Conservation (phyloP, 2,888 invertebrate species). For the Drosophila rubida region DNA sequence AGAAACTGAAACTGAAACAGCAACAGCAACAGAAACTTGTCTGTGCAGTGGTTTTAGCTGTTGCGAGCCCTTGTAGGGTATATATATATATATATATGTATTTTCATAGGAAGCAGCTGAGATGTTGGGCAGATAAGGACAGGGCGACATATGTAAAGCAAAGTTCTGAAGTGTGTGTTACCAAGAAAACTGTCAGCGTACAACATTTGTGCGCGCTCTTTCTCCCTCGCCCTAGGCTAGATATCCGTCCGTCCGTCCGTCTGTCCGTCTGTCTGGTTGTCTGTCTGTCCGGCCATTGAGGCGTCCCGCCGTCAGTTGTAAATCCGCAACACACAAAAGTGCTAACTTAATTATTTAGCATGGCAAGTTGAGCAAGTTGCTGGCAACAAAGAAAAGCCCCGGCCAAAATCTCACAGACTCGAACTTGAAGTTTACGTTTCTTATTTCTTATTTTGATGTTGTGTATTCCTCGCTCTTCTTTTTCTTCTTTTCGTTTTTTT, state of each 20-base stretch:
- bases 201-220: constrained; percentile 44
- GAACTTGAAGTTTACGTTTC: constrained; percentile 58
- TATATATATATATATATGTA: constrained; percentile 12
- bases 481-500: constrained; percentile 6
- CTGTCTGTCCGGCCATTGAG: constrained; percentile 33
- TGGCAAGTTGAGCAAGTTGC: constrained; percentile 59
- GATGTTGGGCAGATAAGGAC: constrained; percentile 47
- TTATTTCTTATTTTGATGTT: constrained; percentile 11
- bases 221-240: constrained; percentile 2
- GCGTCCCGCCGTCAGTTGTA: constrained; percentile 59
- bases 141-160: constrained; percentile 65
- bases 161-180: constrained; percentile 49
- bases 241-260: not conserved
- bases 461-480: not conserved
- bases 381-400: constrained; percentile 71
- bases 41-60: constrained; percentile 42
- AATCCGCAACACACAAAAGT: constrained; percentile 72
- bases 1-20: constrained; percentile 35
- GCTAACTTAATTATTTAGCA: constrained; percentile 80
- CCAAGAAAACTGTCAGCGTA: constrained; percentile 75
- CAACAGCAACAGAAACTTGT: constrained; percentile 23
- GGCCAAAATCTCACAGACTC: constrained; percentile 64
- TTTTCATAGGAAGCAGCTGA: constrained; percentile 62
- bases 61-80: constrained; percentile 32
- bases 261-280: not conserved